A percentile compares a stretch with the other conserved stretches of the same genome.
These are phyloP conservation scores for Zaprionus capensis DNA, from an alignment of 1,140 invertebrate species.

Conservation along the genomic window DNA sequence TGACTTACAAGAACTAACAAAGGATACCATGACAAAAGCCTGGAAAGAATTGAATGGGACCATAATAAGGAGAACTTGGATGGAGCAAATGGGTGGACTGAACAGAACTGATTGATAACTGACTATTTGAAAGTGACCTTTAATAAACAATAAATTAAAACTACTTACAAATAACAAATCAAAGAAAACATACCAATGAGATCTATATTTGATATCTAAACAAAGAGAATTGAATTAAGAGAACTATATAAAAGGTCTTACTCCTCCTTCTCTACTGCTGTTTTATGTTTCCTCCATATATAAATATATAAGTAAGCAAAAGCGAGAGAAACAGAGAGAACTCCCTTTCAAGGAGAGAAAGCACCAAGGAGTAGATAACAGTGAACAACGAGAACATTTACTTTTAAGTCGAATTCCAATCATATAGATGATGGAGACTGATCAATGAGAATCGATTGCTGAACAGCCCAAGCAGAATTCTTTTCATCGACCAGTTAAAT, in stretches of 20 bases:
- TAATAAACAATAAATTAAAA: too few species aligned
- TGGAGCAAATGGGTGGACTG: too few species aligned
- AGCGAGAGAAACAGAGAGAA: not conserved
- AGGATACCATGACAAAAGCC: not conserved
- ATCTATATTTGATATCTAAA: too few species aligned
- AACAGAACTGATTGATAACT: too few species aligned
- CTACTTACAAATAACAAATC: too few species aligned
- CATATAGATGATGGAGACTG: not conserved
- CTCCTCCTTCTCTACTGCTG: not conserved
- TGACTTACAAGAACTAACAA: not conserved
- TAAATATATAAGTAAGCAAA: conserved; percentile 19
- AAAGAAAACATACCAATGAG: too few species aligned
- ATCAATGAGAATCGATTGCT: not conserved
- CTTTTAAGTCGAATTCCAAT: conserved; percentile 23
- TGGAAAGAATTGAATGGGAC: too few species aligned
- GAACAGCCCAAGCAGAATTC: not conserved
- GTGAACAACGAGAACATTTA: conserved; percentile 76
- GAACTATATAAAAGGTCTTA: too few species aligned
- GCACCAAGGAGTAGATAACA: conserved; percentile 36
- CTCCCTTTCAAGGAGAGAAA: conserved; percentile 39
- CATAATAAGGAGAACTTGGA: too few species aligned
- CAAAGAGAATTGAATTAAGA: too few species aligned
- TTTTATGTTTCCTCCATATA: conserved; percentile 29
- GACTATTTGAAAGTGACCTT: too few species aligned
- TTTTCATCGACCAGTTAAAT: not conserved